These are phyloP conservation scores for Heliothis virescens DNA, from an alignment of 1,140 invertebrate genomes.

Conservation along the genomic window DNA sequence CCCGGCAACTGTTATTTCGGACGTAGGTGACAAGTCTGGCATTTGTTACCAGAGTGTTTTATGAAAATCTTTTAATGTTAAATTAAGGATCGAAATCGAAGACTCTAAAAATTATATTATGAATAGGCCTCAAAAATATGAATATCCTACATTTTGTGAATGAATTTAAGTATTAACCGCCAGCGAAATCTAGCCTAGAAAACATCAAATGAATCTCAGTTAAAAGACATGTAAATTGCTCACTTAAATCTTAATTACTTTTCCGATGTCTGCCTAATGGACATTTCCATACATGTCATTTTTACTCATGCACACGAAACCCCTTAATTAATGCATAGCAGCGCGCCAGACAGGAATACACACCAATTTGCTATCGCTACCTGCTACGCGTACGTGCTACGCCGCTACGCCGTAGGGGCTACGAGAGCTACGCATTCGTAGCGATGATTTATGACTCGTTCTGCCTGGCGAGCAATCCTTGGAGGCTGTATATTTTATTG, in stretches of 20 bases:
- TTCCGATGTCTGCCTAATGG: not conserved
- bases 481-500: slow-evolving; percentile 40
- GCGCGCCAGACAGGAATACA: slow-evolving; percentile 21
- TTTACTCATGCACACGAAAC: slow-evolving; percentile 4
- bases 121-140: no score
- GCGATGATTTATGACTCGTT: slow-evolving; percentile 35
- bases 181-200: not conserved
- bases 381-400: slow-evolving; percentile 23
- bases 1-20: slow-evolving; percentile 4
- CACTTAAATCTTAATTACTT: not conserved
- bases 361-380: slow-evolving; percentile 18
- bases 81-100: not conserved
- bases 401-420: slow-evolving; percentile 23
- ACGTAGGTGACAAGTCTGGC: not conserved
- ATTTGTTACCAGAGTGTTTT: not conserved
- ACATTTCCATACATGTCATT: slow-evolving; percentile 3
- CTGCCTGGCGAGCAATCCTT: slow-evolving; percentile 18
- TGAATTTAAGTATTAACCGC: no score
- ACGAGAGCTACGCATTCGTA: slow-evolving; percentile 30
- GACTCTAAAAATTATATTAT: no score
- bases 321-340: slow-evolving; percentile 20
- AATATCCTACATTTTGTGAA: no score
- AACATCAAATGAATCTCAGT: not conserved
- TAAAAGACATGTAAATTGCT: not conserved
- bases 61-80: not conserved